A percentile compares a stretch with the other conserved stretches of the same genome.
Evolutionary conservation across 2,113 vertebrate species (phyloP).

Genomic region (Cyphomyrus discorhynchus): DNA sequence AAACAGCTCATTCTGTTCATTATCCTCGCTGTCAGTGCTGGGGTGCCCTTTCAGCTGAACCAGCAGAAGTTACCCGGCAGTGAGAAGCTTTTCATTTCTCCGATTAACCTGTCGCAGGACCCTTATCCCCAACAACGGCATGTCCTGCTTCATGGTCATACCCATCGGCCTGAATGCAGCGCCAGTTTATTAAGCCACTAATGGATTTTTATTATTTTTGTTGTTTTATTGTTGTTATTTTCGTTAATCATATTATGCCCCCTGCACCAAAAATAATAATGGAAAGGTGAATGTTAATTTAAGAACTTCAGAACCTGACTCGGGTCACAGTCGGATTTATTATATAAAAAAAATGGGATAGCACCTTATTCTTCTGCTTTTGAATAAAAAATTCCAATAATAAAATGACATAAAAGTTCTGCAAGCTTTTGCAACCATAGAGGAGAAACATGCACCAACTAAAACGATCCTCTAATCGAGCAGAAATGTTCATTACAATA

Average conservation of each 20-base stretch:
- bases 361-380: background rate
- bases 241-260: background rate
- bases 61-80: background rate
- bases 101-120: background rate
- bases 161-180: background rate
- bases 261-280: background rate
- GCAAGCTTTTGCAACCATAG: background rate
- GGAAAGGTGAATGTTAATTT: background rate
- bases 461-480: background rate
- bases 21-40: constrained; percentile 15
- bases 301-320: background rate
- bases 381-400: background rate
- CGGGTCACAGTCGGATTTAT: background rate
- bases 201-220: background rate
- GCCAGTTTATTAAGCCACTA: background rate
- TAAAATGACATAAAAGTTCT: background rate
- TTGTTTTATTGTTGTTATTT: background rate
- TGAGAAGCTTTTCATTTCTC: background rate
- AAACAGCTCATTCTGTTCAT: constrained; percentile 17
- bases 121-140: background rate
- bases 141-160: background rate
- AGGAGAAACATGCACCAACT: background rate
- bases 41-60: background rate
- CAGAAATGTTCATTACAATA: background rate
- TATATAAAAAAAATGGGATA: background rate